Evolutionary conservation across 2,797 vertebrate genomes (phyloP), one percentile per base, ranked within the genome.

Genomic region (Micromesistius poutassou): DNA sequence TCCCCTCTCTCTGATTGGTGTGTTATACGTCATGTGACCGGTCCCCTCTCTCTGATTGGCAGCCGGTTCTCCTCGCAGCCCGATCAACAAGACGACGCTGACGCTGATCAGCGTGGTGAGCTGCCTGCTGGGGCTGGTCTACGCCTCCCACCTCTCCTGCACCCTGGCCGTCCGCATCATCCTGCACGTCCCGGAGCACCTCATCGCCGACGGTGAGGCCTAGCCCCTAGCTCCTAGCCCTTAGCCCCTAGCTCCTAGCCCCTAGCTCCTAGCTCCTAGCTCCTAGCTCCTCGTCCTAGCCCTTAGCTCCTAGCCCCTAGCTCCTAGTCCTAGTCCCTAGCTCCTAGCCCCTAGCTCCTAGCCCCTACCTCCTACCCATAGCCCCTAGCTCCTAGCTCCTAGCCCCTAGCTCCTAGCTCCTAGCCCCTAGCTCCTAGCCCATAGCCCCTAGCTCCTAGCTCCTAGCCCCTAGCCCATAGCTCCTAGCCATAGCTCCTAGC

Each of bases 81-180:
- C 98, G 0, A 95, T 99, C 92, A 98, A 96, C 91, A 99, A 99
- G 93, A 99, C 97, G 86, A 98, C 97, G 1, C 93, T 99, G 92
- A 99, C 97, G 16, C 92, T 99, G 88, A 98, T 99, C 95, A 98
- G 98, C 10, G 90, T 99, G 89, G 95, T 96, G 30, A 98, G 97
- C 93, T 99, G 98, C 3, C 93, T 96, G 87, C 94, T 98, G 72
- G 94, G 97, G 89, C 94, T 99, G 73, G 97, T 97, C 68, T 99
- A 95, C 87, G 93, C 97, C 19, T 97, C 97, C 28, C 98, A 99
- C 73, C 94, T 97, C 82, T 95, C 93, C 91, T 99, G 98, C 77
- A 96, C 94, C 55, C 93, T 98, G 0, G 93, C 96, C 0, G 97
- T 99, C 73, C 96, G 97, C 78, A 97, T 99, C 79, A 96, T 98